These are phyloP conservation scores for Drosophila repletoides DNA, from an alignment of 1,140 invertebrate species.

Conservation along the genomic window DNA sequence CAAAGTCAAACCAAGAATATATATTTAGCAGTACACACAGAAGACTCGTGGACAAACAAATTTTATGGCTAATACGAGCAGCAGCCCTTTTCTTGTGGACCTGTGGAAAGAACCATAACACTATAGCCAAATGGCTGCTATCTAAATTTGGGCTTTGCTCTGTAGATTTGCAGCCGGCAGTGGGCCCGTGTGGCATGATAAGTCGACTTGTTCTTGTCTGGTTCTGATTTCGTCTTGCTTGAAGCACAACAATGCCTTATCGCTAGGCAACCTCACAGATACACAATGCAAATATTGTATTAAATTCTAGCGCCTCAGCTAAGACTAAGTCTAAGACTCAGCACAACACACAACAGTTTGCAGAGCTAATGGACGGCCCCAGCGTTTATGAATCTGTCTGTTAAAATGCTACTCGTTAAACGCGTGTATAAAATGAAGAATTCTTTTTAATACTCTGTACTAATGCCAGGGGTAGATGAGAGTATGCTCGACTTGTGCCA, in stretches of 20 bases:
- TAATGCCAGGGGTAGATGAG: too few relatives aligned
- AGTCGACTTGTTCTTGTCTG: conserved; percentile 4
- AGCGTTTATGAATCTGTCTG: conserved; percentile 27
- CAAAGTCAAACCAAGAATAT: too few relatives aligned
- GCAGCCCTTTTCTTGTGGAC: conserved; percentile 2
- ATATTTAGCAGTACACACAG: too few relatives aligned
- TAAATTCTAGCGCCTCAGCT: conserved; percentile 26
- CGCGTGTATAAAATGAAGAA: too few relatives aligned
- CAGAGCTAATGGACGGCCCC: conserved; percentile 14
- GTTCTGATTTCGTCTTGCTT: neutral
- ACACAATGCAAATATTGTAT: conserved; percentile 53
- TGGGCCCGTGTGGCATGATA: conserved; percentile 1
- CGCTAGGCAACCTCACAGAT: conserved; percentile 26
- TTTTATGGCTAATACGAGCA: conserved; percentile 9
- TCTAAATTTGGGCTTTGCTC: conserved; percentile 21
- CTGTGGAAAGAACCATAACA: neutral
- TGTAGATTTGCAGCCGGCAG: conserved; percentile 19
- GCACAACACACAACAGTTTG: neutral
- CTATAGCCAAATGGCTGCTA: conserved; percentile 7
- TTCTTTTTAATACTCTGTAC: too few relatives aligned
- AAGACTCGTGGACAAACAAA: neutral
- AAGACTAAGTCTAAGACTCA: neutral
- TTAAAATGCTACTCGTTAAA: neutral
- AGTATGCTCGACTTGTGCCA: too few relatives aligned
- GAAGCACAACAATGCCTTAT: too few relatives aligned